Evolutionary conservation across 1,140 invertebrate species (phyloP), one percentile per base, ranked within the genome.

Genomic region (Hyposmocoma kahamanoa): DNA sequence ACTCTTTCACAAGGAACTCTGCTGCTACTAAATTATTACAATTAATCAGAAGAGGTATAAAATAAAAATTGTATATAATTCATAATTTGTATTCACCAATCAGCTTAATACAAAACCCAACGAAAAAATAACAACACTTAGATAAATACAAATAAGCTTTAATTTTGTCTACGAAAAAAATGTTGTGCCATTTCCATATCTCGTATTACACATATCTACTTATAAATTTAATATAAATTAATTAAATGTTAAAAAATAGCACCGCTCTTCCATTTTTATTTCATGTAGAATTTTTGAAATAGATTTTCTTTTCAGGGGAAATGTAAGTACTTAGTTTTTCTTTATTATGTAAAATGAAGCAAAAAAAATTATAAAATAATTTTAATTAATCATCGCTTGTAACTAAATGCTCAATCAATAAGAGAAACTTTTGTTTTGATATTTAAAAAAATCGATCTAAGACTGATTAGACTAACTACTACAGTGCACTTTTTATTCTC

Each of bases 391-490:
- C 43, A 47, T 10, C 1, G 53, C 56, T 62, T 59, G 41, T 44
- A 28, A 52, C 69, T 75, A 64, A 75, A 71, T 58, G 55, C 50
- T 62, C 53, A 52, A 47, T 46, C 50, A 41, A 47, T 39, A 19
- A 60, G 43, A 47, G 24, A 44, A 43, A 47, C 45, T 20, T 21
- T 50, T 36, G 36, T 36, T 21, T 13, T 34, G 32, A 42, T 55
- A 43, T 48, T 67, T 71, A 43, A 47, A 67, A 58, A 53, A 63
- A 66, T 74, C 71, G 56, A 76, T 70, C 62, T 67, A 77, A 77
- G 73, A 77, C 73, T 77, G 73, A 77, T 68, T 77, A 77, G 71
- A 72, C 59, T 77, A 65, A 77, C 60, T 26, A 26, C 11, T 62
- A 57, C 56, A 60, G 59, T 42, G 26, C 42, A 32, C 24, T 39